A percentile compares a stretch with the other conserved stretches of the same genome.
Conservation (phyloP, 2,888 invertebrate genomes). For the Lutraria lutraria region DNA sequence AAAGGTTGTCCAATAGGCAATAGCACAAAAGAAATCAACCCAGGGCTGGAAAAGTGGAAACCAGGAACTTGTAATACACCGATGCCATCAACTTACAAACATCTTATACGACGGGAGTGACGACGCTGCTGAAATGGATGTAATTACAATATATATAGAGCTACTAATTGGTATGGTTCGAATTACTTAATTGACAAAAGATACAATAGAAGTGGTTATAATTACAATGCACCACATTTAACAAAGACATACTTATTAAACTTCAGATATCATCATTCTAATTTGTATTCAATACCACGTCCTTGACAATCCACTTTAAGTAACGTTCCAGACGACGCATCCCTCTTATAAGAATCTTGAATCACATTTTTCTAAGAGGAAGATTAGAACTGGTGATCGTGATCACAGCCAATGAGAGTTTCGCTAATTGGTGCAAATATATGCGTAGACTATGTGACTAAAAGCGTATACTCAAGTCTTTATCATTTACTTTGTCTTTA, state of each 20-base stretch:
- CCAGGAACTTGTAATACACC: too few relatives aligned
- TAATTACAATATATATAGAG: background rate
- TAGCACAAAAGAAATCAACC: too few relatives aligned
- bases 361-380: background rate
- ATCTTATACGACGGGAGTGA: background rate
- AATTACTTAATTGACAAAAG: background rate
- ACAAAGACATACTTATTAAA: background rate
- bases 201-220: background rate
- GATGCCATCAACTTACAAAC: too few relatives aligned
- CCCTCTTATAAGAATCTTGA: slow-evolving; percentile 1
- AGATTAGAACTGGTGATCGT: background rate
- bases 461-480: background rate
- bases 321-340: background rate
- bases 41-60: too few relatives aligned
- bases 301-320: background rate
- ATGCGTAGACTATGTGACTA: background rate
- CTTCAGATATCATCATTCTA: background rate
- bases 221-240: background rate
- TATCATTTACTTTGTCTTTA: background rate
- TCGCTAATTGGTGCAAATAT: background rate
- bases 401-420: background rate
- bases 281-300: background rate
- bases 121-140: background rate
- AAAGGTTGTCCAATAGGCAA: too few relatives aligned
- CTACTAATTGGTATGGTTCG: background rate